phyloP scores from a whole-genome alignment of 2,797 vertebrate species.

The Dermochelys coriacea region DNA sequence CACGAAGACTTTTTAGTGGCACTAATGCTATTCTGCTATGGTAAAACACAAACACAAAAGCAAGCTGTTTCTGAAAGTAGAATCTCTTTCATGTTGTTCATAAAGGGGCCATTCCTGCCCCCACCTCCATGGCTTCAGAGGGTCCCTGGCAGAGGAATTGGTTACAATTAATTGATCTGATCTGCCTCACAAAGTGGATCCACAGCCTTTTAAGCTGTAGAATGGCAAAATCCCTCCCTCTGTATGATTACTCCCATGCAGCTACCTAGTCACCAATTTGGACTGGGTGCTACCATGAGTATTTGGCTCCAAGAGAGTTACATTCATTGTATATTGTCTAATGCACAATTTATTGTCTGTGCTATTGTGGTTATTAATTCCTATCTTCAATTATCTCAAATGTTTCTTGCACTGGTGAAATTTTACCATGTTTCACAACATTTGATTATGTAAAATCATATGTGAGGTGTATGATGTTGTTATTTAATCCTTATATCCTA shows the following conservation, averaged over 20 bases:
- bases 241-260: not conserved
- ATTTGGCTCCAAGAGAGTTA: not conserved
- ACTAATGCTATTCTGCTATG: constrained; percentile 37
- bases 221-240: not conserved
- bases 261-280: not conserved
- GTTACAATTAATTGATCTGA: not conserved
- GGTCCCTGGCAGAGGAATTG: not conserved
- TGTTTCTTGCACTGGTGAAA: not conserved
- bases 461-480: accelerated
- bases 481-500: not conserved
- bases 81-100: accelerated
- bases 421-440: not conserved
- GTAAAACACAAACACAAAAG: not conserved
- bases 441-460: not conserved
- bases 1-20: constrained; percentile 43
- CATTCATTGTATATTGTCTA: not conserved
- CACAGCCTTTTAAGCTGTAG: not conserved
- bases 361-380: not conserved
- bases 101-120: not conserved
- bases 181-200: not conserved
- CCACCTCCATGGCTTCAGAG: not conserved
- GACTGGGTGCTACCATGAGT: not conserved
- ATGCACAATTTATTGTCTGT: not conserved
- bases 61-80: constrained; percentile 14
- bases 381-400: not conserved